These are phyloP conservation scores for Dryomyza anilis DNA, from an alignment of 2,888 invertebrate genomes.

Conservation along the genomic window DNA sequence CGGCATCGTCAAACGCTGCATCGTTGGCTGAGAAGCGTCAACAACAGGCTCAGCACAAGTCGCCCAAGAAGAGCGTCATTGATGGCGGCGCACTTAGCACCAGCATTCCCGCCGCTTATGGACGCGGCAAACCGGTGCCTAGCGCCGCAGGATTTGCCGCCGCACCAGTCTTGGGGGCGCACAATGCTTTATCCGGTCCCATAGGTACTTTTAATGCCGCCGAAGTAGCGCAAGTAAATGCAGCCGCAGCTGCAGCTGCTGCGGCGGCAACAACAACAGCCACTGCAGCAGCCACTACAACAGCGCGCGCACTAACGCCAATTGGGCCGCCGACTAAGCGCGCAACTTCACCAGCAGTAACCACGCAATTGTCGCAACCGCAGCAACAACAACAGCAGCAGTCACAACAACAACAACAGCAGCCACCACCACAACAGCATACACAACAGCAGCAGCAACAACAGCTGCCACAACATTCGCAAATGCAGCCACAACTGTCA, in stretches of 20 bases:
- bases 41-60: constrained; percentile 31
- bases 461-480: constrained; percentile 28
- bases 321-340: constrained; percentile 54
- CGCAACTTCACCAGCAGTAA: constrained; percentile 36
- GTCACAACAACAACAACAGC: constrained; percentile 36
- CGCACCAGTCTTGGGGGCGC: constrained; percentile 42
- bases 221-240: constrained; percentile 53
- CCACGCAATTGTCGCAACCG: constrained; percentile 33
- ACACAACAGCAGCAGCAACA: constrained; percentile 34
- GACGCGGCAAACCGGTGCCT: constrained; percentile 52
- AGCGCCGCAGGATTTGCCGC: constrained; percentile 29
- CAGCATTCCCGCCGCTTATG: constrained; percentile 53
- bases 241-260: constrained; percentile 50
- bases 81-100: constrained; percentile 44
- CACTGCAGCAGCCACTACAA: constrained; percentile 18
- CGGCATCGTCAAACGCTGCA: constrained; percentile 33
- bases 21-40: constrained; percentile 30
- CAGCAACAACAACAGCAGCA: constrained; percentile 33
- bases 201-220: constrained; percentile 60
- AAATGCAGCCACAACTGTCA: constrained; percentile 40
- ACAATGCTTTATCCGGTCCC: constrained; percentile 55
- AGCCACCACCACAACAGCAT: constrained; percentile 32
- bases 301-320: constrained; percentile 55
- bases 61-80: constrained; percentile 51
- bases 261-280: constrained; percentile 32